Conservation (phyloP, 2,113 vertebrate genomes). For the Benitochromis conjunctus region DNA sequence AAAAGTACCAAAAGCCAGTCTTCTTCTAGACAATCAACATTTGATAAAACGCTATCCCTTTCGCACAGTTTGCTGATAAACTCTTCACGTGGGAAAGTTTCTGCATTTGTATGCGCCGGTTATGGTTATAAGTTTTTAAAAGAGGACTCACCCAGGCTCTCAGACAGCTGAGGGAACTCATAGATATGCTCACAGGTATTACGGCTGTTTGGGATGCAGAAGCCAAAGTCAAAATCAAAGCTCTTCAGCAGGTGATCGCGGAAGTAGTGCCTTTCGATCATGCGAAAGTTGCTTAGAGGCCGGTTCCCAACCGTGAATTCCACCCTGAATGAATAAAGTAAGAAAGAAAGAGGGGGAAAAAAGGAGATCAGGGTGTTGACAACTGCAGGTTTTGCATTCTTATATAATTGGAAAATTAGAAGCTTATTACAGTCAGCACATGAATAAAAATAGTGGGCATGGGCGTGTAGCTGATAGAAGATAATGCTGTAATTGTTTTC, state of each 20-base stretch:
- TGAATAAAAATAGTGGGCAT: not conserved
- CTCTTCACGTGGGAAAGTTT: not conserved
- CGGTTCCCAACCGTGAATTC: constrained; percentile 92
- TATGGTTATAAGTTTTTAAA: not conserved
- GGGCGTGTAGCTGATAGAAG: constrained; percentile 68
- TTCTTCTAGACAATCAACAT: not conserved
- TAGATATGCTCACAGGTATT: constrained; percentile 96
- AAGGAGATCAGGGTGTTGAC: not conserved
- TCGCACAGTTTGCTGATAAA: not conserved
- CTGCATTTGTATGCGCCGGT: not conserved
- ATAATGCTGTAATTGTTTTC: not conserved
- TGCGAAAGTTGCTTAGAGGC: constrained; percentile 87
- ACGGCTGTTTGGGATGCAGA: constrained; percentile 93
- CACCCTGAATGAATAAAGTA: constrained; percentile 72
- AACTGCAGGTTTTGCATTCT: constrained; percentile 49
- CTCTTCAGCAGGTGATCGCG: constrained; percentile 89
- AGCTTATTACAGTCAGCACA: constrained; percentile 71
- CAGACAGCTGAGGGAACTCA: constrained; percentile 91
- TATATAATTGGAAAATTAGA: constrained; percentile 75
- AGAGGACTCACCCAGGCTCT: constrained; percentile 83
- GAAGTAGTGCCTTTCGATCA: constrained; percentile 95
- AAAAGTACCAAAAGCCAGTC: not conserved
- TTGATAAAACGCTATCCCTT: not conserved
- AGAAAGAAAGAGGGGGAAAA: not conserved
- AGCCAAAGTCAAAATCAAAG: constrained; percentile 95